These are phyloP conservation scores for Reticulitermes lucifugus DNA, from an alignment of 2,888 invertebrate genomes.

Conservation along the genomic window DNA sequence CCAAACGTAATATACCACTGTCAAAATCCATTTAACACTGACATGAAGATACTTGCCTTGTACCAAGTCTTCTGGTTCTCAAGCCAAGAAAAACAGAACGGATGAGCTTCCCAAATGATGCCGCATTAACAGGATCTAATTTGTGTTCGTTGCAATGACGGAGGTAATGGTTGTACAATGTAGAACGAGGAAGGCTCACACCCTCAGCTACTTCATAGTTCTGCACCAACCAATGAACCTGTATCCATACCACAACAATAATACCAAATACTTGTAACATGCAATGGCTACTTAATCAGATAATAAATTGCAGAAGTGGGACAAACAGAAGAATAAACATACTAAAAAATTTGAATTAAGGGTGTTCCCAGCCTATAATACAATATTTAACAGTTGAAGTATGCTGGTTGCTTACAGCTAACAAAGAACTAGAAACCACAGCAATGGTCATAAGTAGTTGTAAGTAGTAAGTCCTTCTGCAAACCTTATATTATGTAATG, in stretches of 20 bases:
- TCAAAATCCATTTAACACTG: constrained; percentile 12
- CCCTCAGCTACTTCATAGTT: constrained; percentile 99
- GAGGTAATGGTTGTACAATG: constrained; percentile 96
- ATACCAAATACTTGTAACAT: constrained; percentile 35
- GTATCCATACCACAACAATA: constrained; percentile 44
- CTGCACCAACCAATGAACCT: constrained; percentile 95
- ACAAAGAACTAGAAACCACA: too few relatives aligned
- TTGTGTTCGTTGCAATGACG: constrained; percentile 94
- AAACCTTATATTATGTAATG: too few relatives aligned
- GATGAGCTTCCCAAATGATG: constrained; percentile 98
- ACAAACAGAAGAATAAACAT: too few relatives aligned
- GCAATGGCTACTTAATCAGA: not conserved
- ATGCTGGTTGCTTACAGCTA: too few relatives aligned
- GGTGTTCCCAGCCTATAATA: too few relatives aligned
- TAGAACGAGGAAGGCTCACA: constrained; percentile 92
- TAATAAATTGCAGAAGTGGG: not conserved
- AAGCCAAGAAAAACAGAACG: constrained; percentile 97
- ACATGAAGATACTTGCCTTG: constrained; percentile 70
- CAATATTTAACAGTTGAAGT: too few relatives aligned
- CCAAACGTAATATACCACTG: not conserved
- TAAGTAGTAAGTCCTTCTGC: too few relatives aligned
- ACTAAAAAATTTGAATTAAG: too few relatives aligned
- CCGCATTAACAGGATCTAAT: constrained; percentile 98
- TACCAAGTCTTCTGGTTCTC: constrained; percentile 93
- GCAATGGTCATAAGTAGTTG: too few relatives aligned